phyloP scores from a whole-genome alignment of 92 coral and sea anemone genomes.

The Porites cylindrica region DNA sequence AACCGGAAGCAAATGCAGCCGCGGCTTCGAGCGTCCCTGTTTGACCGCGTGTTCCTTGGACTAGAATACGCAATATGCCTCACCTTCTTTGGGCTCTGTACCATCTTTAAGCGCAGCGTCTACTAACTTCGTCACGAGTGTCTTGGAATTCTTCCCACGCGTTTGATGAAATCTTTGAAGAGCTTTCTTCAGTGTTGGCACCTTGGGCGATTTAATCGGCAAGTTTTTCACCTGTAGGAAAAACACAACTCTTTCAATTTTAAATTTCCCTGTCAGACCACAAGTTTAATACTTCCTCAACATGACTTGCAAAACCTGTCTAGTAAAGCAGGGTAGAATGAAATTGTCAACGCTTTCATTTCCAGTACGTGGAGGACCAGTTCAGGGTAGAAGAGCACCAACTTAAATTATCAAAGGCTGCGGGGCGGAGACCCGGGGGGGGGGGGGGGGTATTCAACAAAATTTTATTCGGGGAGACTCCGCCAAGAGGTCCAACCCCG shows the following conservation, averaged over 20 bases:
- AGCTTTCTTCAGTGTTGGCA: slow-evolving; percentile 83
- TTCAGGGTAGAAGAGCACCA: no score
- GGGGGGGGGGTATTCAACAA: no score
- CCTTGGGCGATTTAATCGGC: slow-evolving; percentile 97
- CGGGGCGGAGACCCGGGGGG: no score
- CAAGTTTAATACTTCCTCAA: neutral
- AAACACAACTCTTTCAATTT: neutral
- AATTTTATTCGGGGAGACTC: no score
- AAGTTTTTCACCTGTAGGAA: slow-evolving; percentile 76
- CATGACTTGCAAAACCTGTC: neutral
- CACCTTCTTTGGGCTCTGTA: slow-evolving; percentile 4
- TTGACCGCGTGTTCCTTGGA: no score
- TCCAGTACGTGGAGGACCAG: no score
- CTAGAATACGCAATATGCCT: no score
- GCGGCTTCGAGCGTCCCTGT: no score
- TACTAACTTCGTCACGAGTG: slow-evolving; percentile 37
- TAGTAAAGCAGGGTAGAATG: neutral
- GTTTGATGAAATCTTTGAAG: slow-evolving; percentile 86
- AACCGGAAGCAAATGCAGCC: no score
- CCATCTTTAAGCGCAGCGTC: slow-evolving; percentile 19
- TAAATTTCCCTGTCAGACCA: neutral
- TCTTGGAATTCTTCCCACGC: slow-evolving; percentile 64
- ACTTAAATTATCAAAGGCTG: no score
- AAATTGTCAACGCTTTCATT: no score
- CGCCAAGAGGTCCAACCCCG: no score